Conservation (phyloP, 2,888 invertebrate genomes). For the Drosophila parthenogenetica region DNA sequence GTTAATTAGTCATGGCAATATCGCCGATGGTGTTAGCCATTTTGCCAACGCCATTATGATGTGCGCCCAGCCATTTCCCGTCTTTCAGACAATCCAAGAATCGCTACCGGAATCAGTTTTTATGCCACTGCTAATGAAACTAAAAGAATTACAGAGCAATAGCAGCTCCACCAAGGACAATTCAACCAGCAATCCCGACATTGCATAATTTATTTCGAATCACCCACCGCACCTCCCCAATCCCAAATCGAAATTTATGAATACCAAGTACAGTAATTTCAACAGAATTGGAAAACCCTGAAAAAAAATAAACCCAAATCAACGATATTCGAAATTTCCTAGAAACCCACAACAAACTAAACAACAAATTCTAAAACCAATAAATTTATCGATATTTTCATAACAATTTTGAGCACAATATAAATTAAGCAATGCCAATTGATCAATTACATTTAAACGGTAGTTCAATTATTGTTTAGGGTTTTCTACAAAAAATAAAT, state of each 20-base stretch:
- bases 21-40: slow-evolving; percentile 29
- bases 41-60: slow-evolving; percentile 41
- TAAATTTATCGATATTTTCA: not conserved
- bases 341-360: too few species aligned
- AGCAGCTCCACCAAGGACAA: slow-evolving; percentile 7
- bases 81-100: slow-evolving; percentile 16
- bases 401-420: too few species aligned
- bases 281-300: not conserved
- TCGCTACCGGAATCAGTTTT: slow-evolving; percentile 22
- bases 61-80: slow-evolving; percentile 24
- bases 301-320: not conserved
- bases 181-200: slow-evolving; percentile 8
- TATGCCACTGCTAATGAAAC: slow-evolving; percentile 9
- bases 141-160: slow-evolving; percentile 14
- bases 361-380: not conserved
- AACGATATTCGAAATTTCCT: too few species aligned
- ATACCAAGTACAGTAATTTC: not conserved
- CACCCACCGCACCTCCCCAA: too few species aligned
- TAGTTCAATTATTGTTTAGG: too few species aligned
- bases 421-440: too few species aligned
- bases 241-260: too few species aligned
- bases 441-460: too few species aligned
- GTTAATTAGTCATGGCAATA: slow-evolving; percentile 20
- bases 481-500: too few species aligned
- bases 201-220: not conserved